Evolutionary conservation across 2,888 invertebrate species (phyloP), one percentile per base, ranked within the genome.

Genomic region (Caenorhabditis sinica): DNA sequence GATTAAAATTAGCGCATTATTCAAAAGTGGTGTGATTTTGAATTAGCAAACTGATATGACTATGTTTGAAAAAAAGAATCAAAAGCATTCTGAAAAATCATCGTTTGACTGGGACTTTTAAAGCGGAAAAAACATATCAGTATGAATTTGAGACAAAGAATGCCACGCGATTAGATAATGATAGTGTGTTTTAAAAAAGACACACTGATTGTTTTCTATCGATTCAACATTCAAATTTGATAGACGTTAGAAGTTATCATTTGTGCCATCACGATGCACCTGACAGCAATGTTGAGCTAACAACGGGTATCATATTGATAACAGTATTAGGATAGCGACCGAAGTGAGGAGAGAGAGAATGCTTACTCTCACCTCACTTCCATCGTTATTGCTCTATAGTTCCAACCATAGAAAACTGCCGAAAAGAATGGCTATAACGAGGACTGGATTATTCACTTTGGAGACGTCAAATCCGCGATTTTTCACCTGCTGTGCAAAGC

Each of bases 401-500:
- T 65, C 58, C 56, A 58, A 72, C 60, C 60, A 60, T 36, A 72
- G 72, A 72, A 28, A 25, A 30, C 65, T 72, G 43, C 71, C 79
- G 36, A 61, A 58, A 20, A 80, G 33, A 60, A 82, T 82, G 82
- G 75, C 71, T 13, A 71, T 76, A 69, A 76, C 82, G 58, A 63
- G 75, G 58, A 25, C 63, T 45, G 87, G 83, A 60, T 51, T 85
- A 25, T 85, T 87, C 65, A 79, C 81, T 49, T 40, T 87, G 43
- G 85, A 87, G 43, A 85, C 73, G 17, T 80, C 82, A 5, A 87
- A 87, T 58, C 83, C 83, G 11, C 58, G 77, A 53, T 87, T 83
- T 75, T 87, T 79, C 72, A 87, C 81, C 8, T 82, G 81, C 58
- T 77, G 83, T 45, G 81, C 83, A 15, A 68, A 15, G 51, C 23